phyloP scores from a whole-genome alignment of 2,888 invertebrate genomes.

The Hylaea fasciaria region DNA sequence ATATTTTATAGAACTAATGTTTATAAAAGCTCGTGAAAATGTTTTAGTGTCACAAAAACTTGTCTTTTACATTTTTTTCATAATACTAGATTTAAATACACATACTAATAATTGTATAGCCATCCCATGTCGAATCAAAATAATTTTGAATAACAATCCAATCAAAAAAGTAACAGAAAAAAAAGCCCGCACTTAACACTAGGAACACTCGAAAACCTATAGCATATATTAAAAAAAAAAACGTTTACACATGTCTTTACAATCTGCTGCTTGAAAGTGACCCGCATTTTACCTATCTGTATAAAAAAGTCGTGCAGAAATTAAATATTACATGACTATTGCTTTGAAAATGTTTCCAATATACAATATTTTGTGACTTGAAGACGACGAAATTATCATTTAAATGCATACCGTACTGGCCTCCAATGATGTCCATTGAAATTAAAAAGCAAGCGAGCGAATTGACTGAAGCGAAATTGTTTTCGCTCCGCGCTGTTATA shows the following conservation, averaged over 20 bases:
- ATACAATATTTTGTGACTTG: constrained; percentile 40
- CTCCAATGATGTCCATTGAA: constrained; percentile 50
- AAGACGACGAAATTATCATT: constrained; percentile 40
- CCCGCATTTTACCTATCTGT: constrained; percentile 45
- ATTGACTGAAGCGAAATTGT: constrained; percentile 22
- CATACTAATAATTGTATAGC: constrained; percentile 50
- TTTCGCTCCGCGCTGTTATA: constrained; percentile 15
- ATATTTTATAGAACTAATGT: constrained; percentile 67
- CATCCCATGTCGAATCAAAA: constrained; percentile 53
- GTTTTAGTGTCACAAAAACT: constrained; percentile 73
- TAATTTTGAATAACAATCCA: constrained; percentile 59
- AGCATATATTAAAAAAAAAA: constrained; percentile 63
- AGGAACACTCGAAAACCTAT: constrained; percentile 69
- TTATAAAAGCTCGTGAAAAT: constrained; percentile 82
- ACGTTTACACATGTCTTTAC: constrained; percentile 76
- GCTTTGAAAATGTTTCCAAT: constrained; percentile 55
- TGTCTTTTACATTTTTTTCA: constrained; percentile 78
- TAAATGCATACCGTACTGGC: constrained; percentile 74
- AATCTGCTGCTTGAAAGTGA: constrained; percentile 74
- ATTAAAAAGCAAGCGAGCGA: constrained; percentile 22
- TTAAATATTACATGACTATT: constrained; percentile 40
- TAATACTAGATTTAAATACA: constrained; percentile 61
- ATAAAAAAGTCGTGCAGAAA: constrained; percentile 14
- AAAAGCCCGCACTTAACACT: constrained; percentile 55
- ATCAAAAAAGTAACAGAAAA: constrained; percentile 51